phyloP scores from a whole-genome alignment of 2,888 invertebrate genomes.

The Hedya salicella region DNA sequence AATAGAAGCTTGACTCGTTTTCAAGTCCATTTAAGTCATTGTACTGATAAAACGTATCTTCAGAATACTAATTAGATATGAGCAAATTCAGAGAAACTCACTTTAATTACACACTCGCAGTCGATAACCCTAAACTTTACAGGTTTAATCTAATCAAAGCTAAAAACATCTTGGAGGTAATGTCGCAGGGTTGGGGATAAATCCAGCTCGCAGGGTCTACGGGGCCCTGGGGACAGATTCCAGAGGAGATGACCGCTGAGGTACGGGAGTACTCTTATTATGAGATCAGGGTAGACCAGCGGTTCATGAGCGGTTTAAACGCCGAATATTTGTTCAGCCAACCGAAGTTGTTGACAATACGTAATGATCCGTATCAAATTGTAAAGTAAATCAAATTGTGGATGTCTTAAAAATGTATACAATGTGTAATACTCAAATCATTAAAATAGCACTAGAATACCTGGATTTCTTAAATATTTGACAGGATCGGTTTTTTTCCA shows the following conservation, averaged over 20 bases:
- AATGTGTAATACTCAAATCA: too few relatives aligned
- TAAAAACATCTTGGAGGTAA: conserved; percentile 62
- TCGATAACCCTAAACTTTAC: conserved; percentile 40
- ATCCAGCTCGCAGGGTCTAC: conserved; percentile 76
- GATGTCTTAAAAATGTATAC: too few relatives aligned
- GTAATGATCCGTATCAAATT: too few relatives aligned
- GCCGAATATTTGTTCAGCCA: too few relatives aligned
- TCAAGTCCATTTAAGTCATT: too few relatives aligned
- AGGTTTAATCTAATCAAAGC: conserved; percentile 70
- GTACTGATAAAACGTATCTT: too few relatives aligned
- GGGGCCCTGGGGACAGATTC: conserved; percentile 79
- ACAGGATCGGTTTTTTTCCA: too few relatives aligned
- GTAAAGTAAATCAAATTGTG: too few relatives aligned
- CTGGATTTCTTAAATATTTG: too few relatives aligned
- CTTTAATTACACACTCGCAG: conserved; percentile 31
- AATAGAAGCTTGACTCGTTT: too few relatives aligned
- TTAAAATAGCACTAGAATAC: too few relatives aligned
- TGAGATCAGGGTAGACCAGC: conserved; percentile 56
- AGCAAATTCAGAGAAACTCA: not conserved
- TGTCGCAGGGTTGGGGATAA: conserved; percentile 61
- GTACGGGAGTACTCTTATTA: conserved; percentile 71
- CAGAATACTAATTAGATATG: not conserved
- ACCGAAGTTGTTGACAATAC: too few relatives aligned
- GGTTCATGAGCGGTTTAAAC: conserved; percentile 48
- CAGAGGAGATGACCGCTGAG: conserved; percentile 80